phyloP scores from a whole-genome alignment of 2,888 invertebrate genomes.

The Iselma pallidipennis region DNA sequence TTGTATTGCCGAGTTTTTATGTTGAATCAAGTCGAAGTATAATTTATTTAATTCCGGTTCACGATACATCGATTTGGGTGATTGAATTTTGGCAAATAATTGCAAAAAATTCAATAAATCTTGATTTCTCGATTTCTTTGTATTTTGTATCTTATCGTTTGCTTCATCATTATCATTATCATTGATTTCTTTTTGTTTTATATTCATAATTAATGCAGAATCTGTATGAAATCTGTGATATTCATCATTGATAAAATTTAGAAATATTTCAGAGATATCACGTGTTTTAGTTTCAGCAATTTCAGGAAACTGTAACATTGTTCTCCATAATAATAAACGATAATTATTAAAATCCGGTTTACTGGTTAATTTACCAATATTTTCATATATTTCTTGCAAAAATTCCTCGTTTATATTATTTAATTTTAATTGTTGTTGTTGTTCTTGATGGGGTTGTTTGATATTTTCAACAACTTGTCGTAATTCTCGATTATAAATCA shows the following conservation, averaged over 20 bases:
- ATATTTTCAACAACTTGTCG: slow-evolving; percentile 59
- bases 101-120: slow-evolving; percentile 69
- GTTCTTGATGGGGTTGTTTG: slow-evolving; percentile 31
- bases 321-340: slow-evolving; percentile 79
- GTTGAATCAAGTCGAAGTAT: slow-evolving; percentile 79
- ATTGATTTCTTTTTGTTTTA: slow-evolving; percentile 51
- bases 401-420: slow-evolving; percentile 32
- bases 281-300: slow-evolving; percentile 80
- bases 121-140: slow-evolving; percentile 46
- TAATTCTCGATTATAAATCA: slow-evolving; percentile 66
- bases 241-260: slow-evolving; percentile 75
- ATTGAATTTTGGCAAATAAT: slow-evolving; percentile 77
- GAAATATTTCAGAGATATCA: slow-evolving; percentile 77
- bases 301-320: slow-evolving; percentile 72
- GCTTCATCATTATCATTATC: slow-evolving; percentile 46
- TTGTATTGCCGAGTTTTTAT: slow-evolving; percentile 79
- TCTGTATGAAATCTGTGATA: slow-evolving; percentile 64
- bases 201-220: slow-evolving; percentile 61
- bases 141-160: slow-evolving; percentile 51
- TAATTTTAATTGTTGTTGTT: slow-evolving; percentile 15
- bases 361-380: slow-evolving; percentile 53
- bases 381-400: slow-evolving; percentile 42
- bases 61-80: slow-evolving; percentile 77
- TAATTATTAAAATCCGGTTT: slow-evolving; percentile 76
- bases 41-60: slow-evolving; percentile 75